These are phyloP conservation scores for Grammomys surdaster DNA, from an alignment of 2,113 vertebrate genomes.

Conservation along the genomic window DNA sequence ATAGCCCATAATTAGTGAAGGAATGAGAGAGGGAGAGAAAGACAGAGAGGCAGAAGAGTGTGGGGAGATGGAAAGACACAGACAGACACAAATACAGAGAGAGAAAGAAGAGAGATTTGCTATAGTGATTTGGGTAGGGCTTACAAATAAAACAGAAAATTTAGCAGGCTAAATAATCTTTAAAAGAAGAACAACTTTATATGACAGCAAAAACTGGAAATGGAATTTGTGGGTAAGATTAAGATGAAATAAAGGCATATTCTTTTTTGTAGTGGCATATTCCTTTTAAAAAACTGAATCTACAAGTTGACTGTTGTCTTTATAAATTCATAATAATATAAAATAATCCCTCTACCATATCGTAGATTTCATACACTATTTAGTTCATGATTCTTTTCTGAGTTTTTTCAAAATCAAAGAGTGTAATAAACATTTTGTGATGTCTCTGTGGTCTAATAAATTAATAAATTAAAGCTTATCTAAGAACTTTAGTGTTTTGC, in stretches of 20 bases:
- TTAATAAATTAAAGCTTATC: conserved; percentile 71
- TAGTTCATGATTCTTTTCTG: conserved; percentile 35
- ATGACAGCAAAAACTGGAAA: conserved; percentile 13
- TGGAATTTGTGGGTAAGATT: conserved; percentile 30
- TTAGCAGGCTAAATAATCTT: conserved; percentile 40
- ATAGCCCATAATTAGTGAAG: background rate
- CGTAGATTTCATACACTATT: conserved; percentile 20
- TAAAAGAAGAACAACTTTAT: background rate
- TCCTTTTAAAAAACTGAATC: conserved; percentile 10
- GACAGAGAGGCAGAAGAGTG: background rate
- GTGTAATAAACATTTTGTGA: conserved; percentile 36
- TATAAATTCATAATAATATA: conserved; percentile 17
- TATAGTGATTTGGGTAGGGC: background rate
- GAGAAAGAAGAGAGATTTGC: too few species aligned
- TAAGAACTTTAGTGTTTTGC: conserved; percentile 64
- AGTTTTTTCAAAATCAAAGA: conserved; percentile 32
- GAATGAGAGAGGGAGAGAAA: background rate
- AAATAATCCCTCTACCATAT: background rate
- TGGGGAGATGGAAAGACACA: too few species aligned
- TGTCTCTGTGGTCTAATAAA: conserved; percentile 65
- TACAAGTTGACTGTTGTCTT: conserved; percentile 36
- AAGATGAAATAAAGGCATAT: background rate
- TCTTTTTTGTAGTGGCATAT: background rate
- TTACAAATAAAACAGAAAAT: background rate
- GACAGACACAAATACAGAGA: too few species aligned